Evolutionary conservation across 1,140 invertebrate species (phyloP).

Genomic region (Lethrus apterus): DNA sequence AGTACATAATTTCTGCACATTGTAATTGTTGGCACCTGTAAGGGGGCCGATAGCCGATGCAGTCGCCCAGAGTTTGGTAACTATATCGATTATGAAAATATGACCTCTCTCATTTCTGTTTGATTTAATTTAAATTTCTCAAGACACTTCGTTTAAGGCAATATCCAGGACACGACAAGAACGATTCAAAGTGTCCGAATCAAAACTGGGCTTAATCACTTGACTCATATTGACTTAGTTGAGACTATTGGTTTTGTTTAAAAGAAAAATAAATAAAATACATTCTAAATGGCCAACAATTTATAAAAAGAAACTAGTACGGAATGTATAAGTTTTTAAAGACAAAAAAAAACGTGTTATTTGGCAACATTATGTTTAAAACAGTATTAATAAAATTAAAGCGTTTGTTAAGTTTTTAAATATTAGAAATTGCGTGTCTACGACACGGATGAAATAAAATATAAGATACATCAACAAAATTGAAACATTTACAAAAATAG

Average conservation of each 20-base stretch:
- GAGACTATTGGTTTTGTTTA: conserved; percentile 8
- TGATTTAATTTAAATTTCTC: conserved; percentile 13
- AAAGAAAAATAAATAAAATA: conserved; percentile 14
- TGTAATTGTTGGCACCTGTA: conserved; percentile 7
- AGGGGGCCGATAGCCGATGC: not conserved
- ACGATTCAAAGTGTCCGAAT: conserved; percentile 3
- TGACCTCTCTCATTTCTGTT: conserved; percentile 4
- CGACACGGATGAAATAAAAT: conserved; percentile 32
- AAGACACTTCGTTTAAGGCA: conserved; percentile 35
- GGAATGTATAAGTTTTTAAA: conserved; percentile 39
- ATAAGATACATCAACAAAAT: conserved; percentile 35
- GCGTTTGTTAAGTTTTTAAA: conserved; percentile 13
- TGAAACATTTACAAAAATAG: conserved; percentile 37
- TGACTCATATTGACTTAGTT: conserved; percentile 13
- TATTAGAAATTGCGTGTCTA: conserved; percentile 24
- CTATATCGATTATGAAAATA: conserved; percentile 12
- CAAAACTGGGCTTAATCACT: not conserved
- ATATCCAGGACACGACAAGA: conserved; percentile 11
- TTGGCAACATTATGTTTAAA: conserved; percentile 37
- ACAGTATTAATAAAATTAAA: conserved; percentile 24
- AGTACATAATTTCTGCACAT: conserved; percentile 2
- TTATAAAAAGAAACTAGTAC: conserved; percentile 31
- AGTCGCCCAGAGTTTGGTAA: conserved; percentile 1
- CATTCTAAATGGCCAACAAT: conserved; percentile 18
- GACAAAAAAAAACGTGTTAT: conserved; percentile 38